Conservation (phyloP, 2,113 vertebrate genomes). For the Potamarius usumacintae region DNA sequence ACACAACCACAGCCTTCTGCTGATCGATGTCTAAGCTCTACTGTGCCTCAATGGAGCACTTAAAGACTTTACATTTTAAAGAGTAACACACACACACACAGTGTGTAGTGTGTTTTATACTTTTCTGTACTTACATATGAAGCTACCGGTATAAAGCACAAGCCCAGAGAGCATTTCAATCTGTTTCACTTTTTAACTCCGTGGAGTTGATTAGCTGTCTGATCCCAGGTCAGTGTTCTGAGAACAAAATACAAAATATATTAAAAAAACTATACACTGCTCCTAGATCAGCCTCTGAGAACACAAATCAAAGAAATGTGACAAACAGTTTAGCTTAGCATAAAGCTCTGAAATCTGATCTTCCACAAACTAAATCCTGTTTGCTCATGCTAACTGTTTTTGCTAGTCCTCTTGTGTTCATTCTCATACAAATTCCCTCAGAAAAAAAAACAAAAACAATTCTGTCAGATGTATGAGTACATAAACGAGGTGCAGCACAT, state of each 20-base stretch:
- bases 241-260: no score
- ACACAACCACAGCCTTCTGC: slow-evolving; percentile 56
- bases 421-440: neutral
- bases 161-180: neutral
- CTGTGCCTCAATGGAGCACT: slow-evolving; percentile 1
- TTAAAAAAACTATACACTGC: neutral
- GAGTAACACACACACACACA: neutral
- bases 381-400: neutral
- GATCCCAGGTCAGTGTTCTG: neutral
- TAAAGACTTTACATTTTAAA: slow-evolving; percentile 17
- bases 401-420: neutral
- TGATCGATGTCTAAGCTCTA: slow-evolving; percentile 39
- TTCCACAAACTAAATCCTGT: neutral
- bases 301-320: neutral
- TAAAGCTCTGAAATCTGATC: neutral
- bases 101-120: neutral
- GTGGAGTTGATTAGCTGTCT: neutral
- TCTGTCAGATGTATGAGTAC: neutral
- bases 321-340: neutral
- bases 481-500: no score
- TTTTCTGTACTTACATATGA: neutral
- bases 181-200: neutral
- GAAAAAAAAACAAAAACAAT: neutral
- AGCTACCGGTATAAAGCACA: slow-evolving; percentile 6
- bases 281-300: neutral